Base-by-base conservation (phyloP, 2,113 vertebrate genomes). In the Cryptoleucopteryx plumbea region DNA sequence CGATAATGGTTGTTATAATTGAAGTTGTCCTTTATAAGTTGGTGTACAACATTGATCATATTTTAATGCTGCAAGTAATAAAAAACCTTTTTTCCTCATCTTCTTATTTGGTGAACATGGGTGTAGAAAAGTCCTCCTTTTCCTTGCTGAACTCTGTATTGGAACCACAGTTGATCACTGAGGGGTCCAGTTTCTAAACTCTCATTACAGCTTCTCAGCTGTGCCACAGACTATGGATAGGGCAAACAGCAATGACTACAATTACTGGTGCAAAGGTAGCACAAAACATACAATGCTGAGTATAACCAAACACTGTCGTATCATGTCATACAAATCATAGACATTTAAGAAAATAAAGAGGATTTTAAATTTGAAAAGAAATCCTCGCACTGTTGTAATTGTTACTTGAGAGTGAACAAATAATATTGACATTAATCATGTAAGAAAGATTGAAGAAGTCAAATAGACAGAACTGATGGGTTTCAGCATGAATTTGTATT, bases 21-120 rank as follows among this genome's bases (percentile, higher is more conserved):
- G 6, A 80, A 84, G 6, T n/a, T 73, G 34, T 7, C 29, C 9
- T 70, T 86, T 70, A 15, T 62, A 34, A 36, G 62, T 42, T 82
- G 32, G 20, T 9, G 5, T 19, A 26, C 12, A 40, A 71, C 0
- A 0, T 32, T 61, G 4, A 53, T 58, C 43, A 27, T 0, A 6
- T 85, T 82, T 82, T 70, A 74, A 40, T 70, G 21, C 19, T 87
- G 16, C 12, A 93, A 32, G 11, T 45, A 72, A 43, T 43, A 34
- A 67, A 92, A 77, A 5, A 45, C 6, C 3, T 10, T 36, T 80
- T 82, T 66, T 16, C 26, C 50, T 74, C n/a, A 34, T 34, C 34
- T 56, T 87, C 43, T 40, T 48, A 29, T 72, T 86, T 52, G 20
- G 26, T 27, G 31, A 73, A 52, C 1, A 2, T 21, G 10, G 10